These are phyloP conservation scores for Halcyon senegalensis DNA, from an alignment of 2,113 vertebrate genomes.

Conservation along the genomic window DNA sequence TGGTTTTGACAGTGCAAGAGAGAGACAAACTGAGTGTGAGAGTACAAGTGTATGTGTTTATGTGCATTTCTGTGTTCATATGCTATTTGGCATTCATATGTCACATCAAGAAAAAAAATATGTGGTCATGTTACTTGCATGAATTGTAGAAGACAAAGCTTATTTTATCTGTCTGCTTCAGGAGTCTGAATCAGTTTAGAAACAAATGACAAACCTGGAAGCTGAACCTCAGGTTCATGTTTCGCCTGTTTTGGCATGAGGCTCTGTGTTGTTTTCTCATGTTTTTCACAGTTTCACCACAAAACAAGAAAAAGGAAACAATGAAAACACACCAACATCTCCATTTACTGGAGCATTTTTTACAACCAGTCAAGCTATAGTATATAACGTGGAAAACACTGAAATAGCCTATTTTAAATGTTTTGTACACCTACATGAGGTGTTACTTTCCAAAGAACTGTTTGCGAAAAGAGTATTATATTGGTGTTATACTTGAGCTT, in stretches of 20 bases:
- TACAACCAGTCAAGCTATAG: not conserved
- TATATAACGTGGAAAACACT: not conserved
- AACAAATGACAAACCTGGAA: not conserved
- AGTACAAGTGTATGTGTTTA: not conserved
- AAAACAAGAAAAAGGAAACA: not conserved
- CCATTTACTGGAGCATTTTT: not conserved
- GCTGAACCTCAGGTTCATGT: not conserved
- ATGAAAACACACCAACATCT: not conserved
- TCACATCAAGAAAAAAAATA: not conserved
- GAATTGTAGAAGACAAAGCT: not conserved
- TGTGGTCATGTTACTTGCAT: not conserved
- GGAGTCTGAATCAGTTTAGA: not conserved
- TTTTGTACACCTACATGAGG: not conserved
- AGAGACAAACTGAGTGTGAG: not conserved
- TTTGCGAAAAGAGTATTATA: not conserved
- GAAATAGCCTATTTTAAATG: not conserved
- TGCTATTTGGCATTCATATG: not conserved
- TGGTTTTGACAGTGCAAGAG: not conserved
- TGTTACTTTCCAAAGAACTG: not conserved
- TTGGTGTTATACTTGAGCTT: not conserved
- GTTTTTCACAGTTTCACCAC: not conserved
- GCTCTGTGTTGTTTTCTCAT: not conserved
- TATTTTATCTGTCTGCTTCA: not conserved
- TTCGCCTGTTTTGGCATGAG: not conserved
- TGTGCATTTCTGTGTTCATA: not conserved